Evolutionary conservation across 1,140 invertebrate species (phyloP).

Genomic region (Micrasema minimum): DNA sequence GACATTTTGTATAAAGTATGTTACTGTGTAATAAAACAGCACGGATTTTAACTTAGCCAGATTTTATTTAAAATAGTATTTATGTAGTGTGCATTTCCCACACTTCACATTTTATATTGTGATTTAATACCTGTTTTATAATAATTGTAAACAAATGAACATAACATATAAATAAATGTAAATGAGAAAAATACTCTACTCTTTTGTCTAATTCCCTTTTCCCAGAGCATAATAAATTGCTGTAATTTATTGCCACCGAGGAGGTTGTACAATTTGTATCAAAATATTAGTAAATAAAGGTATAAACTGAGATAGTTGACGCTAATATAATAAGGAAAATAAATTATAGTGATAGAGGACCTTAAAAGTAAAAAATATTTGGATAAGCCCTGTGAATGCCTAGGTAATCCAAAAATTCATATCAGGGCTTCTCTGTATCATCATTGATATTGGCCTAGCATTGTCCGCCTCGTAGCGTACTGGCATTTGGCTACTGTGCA

Average conservation of each 20-base stretch:
- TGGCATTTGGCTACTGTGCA: too few relatives aligned
- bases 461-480: too few relatives aligned
- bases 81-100: slow-evolving; percentile 21
- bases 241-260: not conserved
- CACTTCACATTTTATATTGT: slow-evolving; percentile 30
- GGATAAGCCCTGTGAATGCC: too few relatives aligned
- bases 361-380: too few relatives aligned
- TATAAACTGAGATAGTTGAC: not conserved
- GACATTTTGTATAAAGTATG: slow-evolving; percentile 16
- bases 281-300: not conserved
- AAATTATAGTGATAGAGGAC: not conserved
- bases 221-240: not conserved
- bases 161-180: slow-evolving; percentile 27
- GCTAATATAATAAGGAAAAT: not conserved
- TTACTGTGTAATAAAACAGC: not conserved
- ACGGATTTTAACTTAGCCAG: slow-evolving; percentile 14
- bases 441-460: too few relatives aligned
- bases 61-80: slow-evolving; percentile 27
- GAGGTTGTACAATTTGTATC: not conserved
- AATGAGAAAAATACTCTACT: not conserved
- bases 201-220: not conserved
- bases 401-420: too few relatives aligned
- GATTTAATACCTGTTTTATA: slow-evolving; percentile 32
- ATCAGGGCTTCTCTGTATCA: too few relatives aligned
- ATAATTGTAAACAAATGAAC: slow-evolving; percentile 22